These are phyloP conservation scores for Gymnocypris eckloni DNA, from an alignment of 2,797 vertebrate species.

Conservation along the genomic window DNA sequence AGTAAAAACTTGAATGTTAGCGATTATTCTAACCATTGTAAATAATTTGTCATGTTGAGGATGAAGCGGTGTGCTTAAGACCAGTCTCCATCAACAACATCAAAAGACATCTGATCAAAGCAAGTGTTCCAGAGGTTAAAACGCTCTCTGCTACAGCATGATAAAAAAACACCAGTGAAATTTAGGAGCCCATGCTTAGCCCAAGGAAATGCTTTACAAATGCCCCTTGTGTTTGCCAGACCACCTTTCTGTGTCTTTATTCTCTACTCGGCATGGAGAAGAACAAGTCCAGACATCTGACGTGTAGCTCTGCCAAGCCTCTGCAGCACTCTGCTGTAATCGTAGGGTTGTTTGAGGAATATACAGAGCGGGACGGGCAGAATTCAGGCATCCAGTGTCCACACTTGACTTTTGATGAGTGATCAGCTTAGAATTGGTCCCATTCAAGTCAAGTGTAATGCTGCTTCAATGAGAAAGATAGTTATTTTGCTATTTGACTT, in stretches of 20 bases:
- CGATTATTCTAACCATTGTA: conserved; percentile 30
- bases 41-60: conserved; percentile 37
- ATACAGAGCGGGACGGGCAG: conserved; percentile 33
- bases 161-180: conserved; percentile 56
- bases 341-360: conserved; percentile 44
- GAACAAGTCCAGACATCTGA: conserved; percentile 55
- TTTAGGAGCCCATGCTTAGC: conserved; percentile 58
- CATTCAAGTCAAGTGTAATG: conserved; percentile 20
- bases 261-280: conserved; percentile 42
- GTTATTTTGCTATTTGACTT: neutral
- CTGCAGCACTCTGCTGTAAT: conserved; percentile 49
- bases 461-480: conserved; percentile 1
- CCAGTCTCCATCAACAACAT: conserved; percentile 25
- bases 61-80: conserved; percentile 20
- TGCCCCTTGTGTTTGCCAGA: conserved; percentile 59
- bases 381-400: conserved; percentile 39
- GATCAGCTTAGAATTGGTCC: conserved; percentile 21
- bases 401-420: conserved; percentile 19
- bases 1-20: neutral
- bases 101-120: conserved; percentile 34
- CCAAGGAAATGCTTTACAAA: conserved; percentile 63
- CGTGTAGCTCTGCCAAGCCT: conserved; percentile 40
- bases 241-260: conserved; percentile 58
- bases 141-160: conserved; percentile 45
- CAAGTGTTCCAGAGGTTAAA: conserved; percentile 51